Percentiles rank a stretch among this genome's conserved stretches.
Conservation (phyloP, 2,113 vertebrate species). For the Crotalus horridus region DNA sequence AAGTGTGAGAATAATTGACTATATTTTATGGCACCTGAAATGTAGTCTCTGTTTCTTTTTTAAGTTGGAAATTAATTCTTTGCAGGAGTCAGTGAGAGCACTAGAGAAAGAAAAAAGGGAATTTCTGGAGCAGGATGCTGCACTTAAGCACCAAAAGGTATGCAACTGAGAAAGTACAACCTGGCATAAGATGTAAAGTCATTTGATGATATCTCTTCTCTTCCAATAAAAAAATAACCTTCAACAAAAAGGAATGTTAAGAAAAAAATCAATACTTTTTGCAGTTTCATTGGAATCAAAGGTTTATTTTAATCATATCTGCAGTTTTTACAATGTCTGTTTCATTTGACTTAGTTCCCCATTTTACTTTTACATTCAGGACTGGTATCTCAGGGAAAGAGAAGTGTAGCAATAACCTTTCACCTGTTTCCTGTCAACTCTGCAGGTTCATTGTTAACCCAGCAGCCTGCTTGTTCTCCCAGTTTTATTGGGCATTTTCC, state of each 20-base stretch:
- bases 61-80: conserved; percentile 58
- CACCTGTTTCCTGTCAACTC: background rate
- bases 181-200: background rate
- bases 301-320: background rate
- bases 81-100: conserved; percentile 56
- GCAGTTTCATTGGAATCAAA: background rate
- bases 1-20: background rate
- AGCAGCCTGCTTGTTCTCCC: background rate
- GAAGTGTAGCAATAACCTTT: background rate
- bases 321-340: background rate
- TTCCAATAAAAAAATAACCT: background rate
- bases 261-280: background rate
- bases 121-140: conserved; percentile 54
- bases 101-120: conserved; percentile 65
- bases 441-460: background rate
- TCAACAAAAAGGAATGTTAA: background rate
- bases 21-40: background rate
- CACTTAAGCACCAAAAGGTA: conserved; percentile 61
- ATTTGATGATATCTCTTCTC: background rate
- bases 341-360: background rate
- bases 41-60: conserved; percentile 34
- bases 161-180: background rate
- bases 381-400: background rate
- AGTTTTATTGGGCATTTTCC: background rate
- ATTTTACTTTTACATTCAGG: background rate